Conservation (phyloP, 2,888 invertebrate species). For the Papilio elwesi region DNA sequence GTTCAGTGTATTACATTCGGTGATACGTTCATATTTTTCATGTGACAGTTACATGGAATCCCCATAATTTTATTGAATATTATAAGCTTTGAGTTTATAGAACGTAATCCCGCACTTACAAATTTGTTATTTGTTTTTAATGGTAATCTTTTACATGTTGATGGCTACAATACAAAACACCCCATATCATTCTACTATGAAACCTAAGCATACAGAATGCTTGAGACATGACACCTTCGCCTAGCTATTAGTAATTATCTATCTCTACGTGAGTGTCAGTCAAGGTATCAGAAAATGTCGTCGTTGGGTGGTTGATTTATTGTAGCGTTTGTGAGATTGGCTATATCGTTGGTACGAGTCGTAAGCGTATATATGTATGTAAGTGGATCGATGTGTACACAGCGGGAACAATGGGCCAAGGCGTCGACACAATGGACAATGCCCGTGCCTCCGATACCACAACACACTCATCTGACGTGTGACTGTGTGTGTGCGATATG, state of each 20-base stretch:
- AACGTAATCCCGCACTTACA: too few relatives aligned
- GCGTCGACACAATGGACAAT: slow-evolving; percentile 82
- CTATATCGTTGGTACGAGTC: slow-evolving; percentile 57
- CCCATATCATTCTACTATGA: too few relatives aligned
- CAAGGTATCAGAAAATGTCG: background rate
- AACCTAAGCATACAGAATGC: too few relatives aligned
- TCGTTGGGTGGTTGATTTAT: slow-evolving; percentile 16
- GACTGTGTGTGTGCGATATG: slow-evolving; percentile 66
- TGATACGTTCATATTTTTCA: slow-evolving; percentile 53
- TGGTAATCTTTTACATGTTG: too few relatives aligned
- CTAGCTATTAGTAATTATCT: background rate
- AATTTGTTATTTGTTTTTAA: too few relatives aligned
- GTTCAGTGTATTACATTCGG: slow-evolving; percentile 51
- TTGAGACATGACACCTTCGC: too few relatives aligned
- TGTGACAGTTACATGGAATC: slow-evolving; percentile 14
- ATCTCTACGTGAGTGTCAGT: background rate
- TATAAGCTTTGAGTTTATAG: background rate
- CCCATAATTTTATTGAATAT: slow-evolving; percentile 8
- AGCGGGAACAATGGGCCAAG: slow-evolving; percentile 74
- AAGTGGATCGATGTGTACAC: slow-evolving; percentile 68
- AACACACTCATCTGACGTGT: slow-evolving; percentile 71
- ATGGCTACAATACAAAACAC: too few relatives aligned
- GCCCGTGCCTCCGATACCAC: slow-evolving; percentile 71
- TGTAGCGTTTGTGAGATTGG: slow-evolving; percentile 31
- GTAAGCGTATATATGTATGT: slow-evolving; percentile 66